Evolutionary conservation across 1,140 invertebrate species (phyloP), one percentile per base, ranked within the genome.

Genomic region (Drosophila serrata): DNA sequence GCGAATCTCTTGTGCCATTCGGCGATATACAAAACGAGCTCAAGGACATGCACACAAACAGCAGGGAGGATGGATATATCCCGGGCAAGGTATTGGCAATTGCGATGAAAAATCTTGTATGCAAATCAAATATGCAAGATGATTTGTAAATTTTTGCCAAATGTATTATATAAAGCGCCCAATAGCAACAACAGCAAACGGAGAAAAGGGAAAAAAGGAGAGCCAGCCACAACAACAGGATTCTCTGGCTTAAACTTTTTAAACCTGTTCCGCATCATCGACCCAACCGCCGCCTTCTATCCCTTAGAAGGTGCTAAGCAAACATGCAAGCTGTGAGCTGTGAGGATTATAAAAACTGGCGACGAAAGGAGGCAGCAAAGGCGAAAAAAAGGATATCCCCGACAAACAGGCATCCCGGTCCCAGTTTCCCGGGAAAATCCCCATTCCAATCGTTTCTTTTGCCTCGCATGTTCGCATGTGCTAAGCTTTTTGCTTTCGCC

Each of bases 61-160:
- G 39, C 45, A 12, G 29, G n/a, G 59, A 63, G 40, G 46, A 59
- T 60, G n/a, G n/a, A 58, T 57, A 11, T 57, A 13, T 15, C 33
- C 29, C 42, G 6, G 48, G 35, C 51, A 75, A 65, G 72, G 73
- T 68, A 81, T 88, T 80, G 84, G 68, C 79, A 84, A 53, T 59
- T 57, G 75, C 58, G 58, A 81, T 56, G 49, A 79, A 81, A 75
- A 81, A 61, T 64, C 79, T 63, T 74, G 65, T 75, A 90, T 90
- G 87, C 82, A 91, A 91, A 91, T 91, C 80, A 87, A 91, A 87
- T 81, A 87, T 87, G 80, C 74, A 84, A 73, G 70, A 87, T 87
- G 87, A 91, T 91, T 91, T 91, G 87, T 91, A 88, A 84, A 91
- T 87, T 91, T 81, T 72, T 48, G n/a, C n/a, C 75, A 79, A 91